Percentiles rank a stretch among this genome's conserved stretches.
Evolutionary conservation across 2,797 vertebrate species (phyloP).

Genomic region (Scolopax rusticola): DNA sequence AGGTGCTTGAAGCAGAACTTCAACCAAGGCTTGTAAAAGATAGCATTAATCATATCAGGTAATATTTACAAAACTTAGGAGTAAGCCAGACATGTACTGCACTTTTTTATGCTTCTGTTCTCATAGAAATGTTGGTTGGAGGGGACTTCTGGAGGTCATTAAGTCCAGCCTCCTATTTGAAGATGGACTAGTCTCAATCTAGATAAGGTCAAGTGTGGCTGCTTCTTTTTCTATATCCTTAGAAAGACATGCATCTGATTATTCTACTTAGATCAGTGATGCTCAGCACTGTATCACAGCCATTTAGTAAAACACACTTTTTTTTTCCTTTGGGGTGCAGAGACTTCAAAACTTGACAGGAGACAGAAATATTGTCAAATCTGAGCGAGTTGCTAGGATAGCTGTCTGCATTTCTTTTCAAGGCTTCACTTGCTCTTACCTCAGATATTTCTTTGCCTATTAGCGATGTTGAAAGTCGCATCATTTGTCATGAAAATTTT

Average conservation of each 20-base stretch:
- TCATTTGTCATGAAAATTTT: not conserved
- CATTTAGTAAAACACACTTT: not conserved
- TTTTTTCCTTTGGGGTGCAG: not conserved
- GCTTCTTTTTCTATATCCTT: not conserved
- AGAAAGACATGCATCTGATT: not conserved
- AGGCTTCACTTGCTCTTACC: not conserved
- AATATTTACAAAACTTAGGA: not conserved
- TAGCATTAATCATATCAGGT: not conserved
- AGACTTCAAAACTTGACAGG: not conserved
- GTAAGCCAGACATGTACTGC: not conserved
- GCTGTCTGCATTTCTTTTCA: not conserved
- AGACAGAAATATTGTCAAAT: not conserved
- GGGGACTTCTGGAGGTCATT: not conserved
- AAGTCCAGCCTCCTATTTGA: not conserved
- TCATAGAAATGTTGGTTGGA: not conserved
- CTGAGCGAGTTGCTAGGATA: not conserved
- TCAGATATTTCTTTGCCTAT: not conserved
- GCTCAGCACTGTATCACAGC: not conserved
- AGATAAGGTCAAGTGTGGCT: not conserved
- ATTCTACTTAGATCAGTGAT: not conserved
- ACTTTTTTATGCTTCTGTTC: not conserved
- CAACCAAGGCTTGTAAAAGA: not conserved
- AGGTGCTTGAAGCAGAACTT: not conserved
- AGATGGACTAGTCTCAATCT: not conserved
- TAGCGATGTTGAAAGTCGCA: not conserved